Evolutionary conservation across 1,140 invertebrate species (phyloP).

Genomic region (Diachasmimorpha longicaudata): DNA sequence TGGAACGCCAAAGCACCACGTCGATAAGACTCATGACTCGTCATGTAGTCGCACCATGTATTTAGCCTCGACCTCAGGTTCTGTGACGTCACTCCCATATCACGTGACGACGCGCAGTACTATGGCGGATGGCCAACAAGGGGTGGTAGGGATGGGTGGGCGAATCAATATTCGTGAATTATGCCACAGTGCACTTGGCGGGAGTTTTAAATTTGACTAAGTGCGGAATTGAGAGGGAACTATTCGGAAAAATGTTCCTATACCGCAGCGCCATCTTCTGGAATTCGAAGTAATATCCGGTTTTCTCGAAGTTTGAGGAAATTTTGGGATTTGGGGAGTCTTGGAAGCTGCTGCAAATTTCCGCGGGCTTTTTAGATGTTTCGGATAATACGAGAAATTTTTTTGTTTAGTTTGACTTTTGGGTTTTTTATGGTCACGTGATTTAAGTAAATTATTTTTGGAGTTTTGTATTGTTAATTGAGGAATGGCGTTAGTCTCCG

Average conservation of each 20-base stretch:
- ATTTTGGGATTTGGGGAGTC: too few species aligned
- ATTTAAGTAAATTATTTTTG: too few species aligned
- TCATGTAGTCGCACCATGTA: neutral
- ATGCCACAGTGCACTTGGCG: neutral
- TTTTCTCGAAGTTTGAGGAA: too few species aligned
- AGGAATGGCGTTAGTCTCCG: too few species aligned
- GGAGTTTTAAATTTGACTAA: conserved; percentile 2
- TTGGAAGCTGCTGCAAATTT: too few species aligned
- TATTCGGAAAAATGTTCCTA: neutral
- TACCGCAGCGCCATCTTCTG: neutral
- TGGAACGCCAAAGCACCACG: neutral
- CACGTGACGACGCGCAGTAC: conserved; percentile 5
- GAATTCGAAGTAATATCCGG: too few species aligned
- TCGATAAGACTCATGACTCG: neutral
- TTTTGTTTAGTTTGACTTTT: too few species aligned
- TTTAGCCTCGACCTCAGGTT: conserved; percentile 20
- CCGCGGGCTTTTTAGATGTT: too few species aligned
- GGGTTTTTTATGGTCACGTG: too few species aligned
- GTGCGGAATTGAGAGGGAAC: neutral
- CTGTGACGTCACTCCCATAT: neutral
- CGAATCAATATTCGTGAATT: neutral
- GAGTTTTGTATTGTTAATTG: too few species aligned
- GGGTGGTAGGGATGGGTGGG: neutral
- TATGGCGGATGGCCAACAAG: neutral
- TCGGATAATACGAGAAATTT: too few species aligned